Percentiles rank a stretch among this genome's conserved stretches.
phyloP scores from a whole-genome alignment of 2,888 invertebrate species.

The Limnephilus rhombicus region DNA sequence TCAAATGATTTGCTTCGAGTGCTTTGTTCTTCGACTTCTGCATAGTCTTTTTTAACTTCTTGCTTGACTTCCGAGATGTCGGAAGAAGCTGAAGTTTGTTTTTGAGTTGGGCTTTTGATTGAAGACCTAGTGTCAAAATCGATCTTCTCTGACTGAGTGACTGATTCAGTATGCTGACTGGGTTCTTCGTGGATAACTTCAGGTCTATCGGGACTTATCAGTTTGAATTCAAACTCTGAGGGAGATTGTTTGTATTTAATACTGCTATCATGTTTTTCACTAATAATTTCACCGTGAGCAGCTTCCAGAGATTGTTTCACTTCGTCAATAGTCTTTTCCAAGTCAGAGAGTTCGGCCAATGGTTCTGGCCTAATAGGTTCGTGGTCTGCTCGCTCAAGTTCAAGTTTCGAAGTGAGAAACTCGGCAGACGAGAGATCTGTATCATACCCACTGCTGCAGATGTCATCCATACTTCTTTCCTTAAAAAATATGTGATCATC shows the following conservation, averaged over 20 bases:
- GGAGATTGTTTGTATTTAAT: conserved; percentile 85
- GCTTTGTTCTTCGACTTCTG: conserved; percentile 69
- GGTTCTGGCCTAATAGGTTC: conserved; percentile 76
- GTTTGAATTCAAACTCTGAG: conserved; percentile 85
- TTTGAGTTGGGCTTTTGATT: conserved; percentile 64
- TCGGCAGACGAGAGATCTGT: conserved; percentile 82
- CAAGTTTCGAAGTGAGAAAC: conserved; percentile 78
- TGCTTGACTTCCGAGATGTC: conserved; percentile 66
- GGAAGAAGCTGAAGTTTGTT: conserved; percentile 65
- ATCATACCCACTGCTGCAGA: conserved; percentile 83
- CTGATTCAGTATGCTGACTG: conserved; percentile 74
- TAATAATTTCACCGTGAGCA: conserved; percentile 83
- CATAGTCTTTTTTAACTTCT: conserved; percentile 68
- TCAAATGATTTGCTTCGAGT: conserved; percentile 61
- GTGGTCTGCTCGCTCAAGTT: conserved; percentile 76
- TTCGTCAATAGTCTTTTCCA: conserved; percentile 85
- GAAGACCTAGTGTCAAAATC: conserved; percentile 72
- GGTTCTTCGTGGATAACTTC: conserved; percentile 81
- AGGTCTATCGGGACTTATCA: conserved; percentile 77
- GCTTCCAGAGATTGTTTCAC: conserved; percentile 85
- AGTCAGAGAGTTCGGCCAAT: conserved; percentile 77
- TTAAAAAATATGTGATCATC: conserved; percentile 75
- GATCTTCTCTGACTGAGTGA: conserved; percentile 73
- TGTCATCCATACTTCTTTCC: conserved; percentile 81
- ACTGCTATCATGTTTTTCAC: conserved; percentile 80